Conservation (phyloP, 2,888 invertebrate genomes). For the Syritta pipiens region DNA sequence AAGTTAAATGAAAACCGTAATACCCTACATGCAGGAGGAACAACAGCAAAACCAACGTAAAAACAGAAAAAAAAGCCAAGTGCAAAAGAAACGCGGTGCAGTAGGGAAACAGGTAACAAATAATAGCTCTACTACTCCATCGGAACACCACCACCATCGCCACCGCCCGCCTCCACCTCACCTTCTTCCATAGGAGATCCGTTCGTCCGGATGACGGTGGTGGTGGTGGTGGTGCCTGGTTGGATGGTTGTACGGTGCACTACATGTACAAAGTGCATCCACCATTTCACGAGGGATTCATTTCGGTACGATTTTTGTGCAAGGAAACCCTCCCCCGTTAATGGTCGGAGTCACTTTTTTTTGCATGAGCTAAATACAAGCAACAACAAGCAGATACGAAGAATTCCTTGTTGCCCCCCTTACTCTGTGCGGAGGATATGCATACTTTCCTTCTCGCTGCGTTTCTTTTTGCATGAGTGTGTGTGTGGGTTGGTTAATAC, state of each 20-base stretch:
- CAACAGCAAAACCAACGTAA: slow-evolving; percentile 38
- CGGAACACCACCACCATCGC: slow-evolving; percentile 22
- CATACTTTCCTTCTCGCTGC: too few species aligned
- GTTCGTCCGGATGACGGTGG: neutral
- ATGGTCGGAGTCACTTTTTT: slow-evolving; percentile 36
- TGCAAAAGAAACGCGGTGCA: slow-evolving; percentile 53
- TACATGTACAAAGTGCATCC: slow-evolving; percentile 58
- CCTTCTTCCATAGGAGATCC: slow-evolving; percentile 34
- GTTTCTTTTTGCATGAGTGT: neutral
- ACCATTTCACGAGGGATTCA: slow-evolving; percentile 53
- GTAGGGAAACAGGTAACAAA: slow-evolving; percentile 69
- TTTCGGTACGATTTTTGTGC: slow-evolving; percentile 50
- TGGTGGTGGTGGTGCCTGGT: slow-evolving; percentile 11
- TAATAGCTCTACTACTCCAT: slow-evolving; percentile 62
- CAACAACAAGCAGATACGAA: slow-evolving; percentile 52
- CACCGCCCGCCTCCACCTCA: slow-evolving; percentile 33
- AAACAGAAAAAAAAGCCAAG: slow-evolving; percentile 26
- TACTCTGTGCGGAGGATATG: too few species aligned
- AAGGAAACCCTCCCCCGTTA: slow-evolving; percentile 56
- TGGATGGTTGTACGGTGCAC: slow-evolving; percentile 44
- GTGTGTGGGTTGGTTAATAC: neutral
- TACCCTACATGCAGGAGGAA: slow-evolving; percentile 58
- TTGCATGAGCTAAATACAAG: slow-evolving; percentile 31
- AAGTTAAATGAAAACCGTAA: slow-evolving; percentile 56
- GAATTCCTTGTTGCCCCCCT: slow-evolving; percentile 54